Base-by-base conservation (phyloP, 2,888 invertebrate species). In the Sphinx pinastri region DNA sequence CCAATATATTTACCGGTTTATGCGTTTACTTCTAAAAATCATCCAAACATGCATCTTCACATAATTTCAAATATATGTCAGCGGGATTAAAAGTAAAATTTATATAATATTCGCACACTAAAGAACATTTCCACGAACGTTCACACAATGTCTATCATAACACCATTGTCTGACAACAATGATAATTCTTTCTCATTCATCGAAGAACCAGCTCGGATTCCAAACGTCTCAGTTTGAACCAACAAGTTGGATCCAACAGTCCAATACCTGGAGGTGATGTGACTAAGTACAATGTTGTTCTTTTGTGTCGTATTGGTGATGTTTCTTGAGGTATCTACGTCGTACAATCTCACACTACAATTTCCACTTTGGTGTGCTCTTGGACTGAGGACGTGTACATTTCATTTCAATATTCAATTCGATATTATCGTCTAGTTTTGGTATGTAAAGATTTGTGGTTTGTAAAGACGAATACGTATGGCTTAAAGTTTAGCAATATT, bases 241-340 rank as follows among this genome's bases (percentile, higher is more conserved):
- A 49, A 63, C 11, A 45, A 47, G 47, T 63, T 63, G 47, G 63
- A 47, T 47, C 19, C 45, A 60, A 60, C 60, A 63, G 63, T 49
- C 19, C 7, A 54, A 49, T 47, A n/a, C 31, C 13, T 13, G 58
- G 10, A 19, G 5, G 51, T 69, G 66, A 25, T 66, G 70, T 72
- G 69, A 76, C 77, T 75, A n/a, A n/a, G n/a, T n/a, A 73, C 73
- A 13, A 68, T 73, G 60, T 19, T 74, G 52, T 75, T 74, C 74
- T 70, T 80, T 68, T 67, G 80, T 4, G 69, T 84, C 66, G 13
- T 83, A 68, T 49, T 84, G 16, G 60, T 84, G 54, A 68, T 76
- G 8, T 16, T 82, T 7, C 52, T 82, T 16, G 82, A 88, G 88
- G 88, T 88, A 88, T 80, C 77, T 63, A 68, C 72, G 47, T 52